Percentiles rank a stretch among this genome's conserved stretches.
These are phyloP conservation scores for Hirundo rustica DNA, from an alignment of 2,797 vertebrate species.

Conservation along the genomic window DNA sequence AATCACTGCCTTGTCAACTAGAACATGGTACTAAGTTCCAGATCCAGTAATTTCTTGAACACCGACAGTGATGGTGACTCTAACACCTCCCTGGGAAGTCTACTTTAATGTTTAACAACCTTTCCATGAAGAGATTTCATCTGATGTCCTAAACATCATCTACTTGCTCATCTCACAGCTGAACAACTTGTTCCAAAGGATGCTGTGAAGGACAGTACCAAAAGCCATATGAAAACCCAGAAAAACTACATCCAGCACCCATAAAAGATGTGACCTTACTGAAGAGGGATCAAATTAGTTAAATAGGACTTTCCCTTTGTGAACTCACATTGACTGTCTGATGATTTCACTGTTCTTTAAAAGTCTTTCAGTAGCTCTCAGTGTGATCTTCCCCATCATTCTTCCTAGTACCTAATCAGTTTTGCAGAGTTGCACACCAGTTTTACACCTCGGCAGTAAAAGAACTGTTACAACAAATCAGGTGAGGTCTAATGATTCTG, in stretches of 20 bases:
- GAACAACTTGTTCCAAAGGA: not conserved
- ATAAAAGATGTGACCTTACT: not conserved
- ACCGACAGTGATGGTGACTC: not conserved
- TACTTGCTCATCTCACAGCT: not conserved
- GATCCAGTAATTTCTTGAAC: not conserved
- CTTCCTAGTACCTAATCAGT: not conserved
- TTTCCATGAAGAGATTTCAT: not conserved
- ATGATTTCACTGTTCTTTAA: not conserved
- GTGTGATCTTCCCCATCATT: not conserved
- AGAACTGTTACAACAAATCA: not conserved
- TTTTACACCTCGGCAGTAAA: not conserved
- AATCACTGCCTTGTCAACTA: not conserved
- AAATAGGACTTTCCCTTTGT: not conserved
- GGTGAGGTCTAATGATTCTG: not conserved
- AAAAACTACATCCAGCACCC: not conserved
- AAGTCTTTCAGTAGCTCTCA: not conserved
- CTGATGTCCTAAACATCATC: not conserved
- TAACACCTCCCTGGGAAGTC: not conserved
- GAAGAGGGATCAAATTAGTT: not conserved
- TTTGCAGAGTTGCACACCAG: not conserved
- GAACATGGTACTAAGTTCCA: not conserved
- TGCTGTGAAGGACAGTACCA: not conserved
- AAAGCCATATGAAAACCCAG: not conserved
- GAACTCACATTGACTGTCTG: not conserved
- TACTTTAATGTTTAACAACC: not conserved